Evolutionary conservation across 2,888 invertebrate species (phyloP), one percentile per base, ranked within the genome.

Genomic region (Dorcus parallelipipedus): DNA sequence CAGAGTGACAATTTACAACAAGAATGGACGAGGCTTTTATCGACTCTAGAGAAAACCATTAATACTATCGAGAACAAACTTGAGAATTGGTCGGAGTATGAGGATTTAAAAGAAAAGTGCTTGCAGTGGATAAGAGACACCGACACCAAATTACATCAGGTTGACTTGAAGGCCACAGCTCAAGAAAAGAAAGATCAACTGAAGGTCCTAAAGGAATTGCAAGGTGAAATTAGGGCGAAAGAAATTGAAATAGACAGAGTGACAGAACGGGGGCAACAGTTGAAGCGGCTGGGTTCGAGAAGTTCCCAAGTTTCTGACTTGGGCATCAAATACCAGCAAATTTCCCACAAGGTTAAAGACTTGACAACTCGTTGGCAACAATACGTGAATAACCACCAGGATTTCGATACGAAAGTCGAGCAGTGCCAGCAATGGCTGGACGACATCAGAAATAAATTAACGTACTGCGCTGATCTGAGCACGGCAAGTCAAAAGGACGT

Each of bases 81-180:
- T 50, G 88, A 90, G 69, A 92, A 93, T 71, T 97, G 96, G 96
- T 86, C 88, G 54, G 95, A 95, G 71, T 96, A 94, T 73, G 97
- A 97, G 74, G 83, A 84, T 17, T 81, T 92, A 71, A 91, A 92
- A 74, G 95, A 95, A 69, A 86, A 89, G 63, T 93, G 95, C 67
- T 81, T 92, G 57, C 79, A 84, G 38, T 97, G 96, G 96, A 87
- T 97, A 54, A 85, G 93, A 61, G 90, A 92, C 60, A 90, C 92
- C 0, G 96, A 97, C 69, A 90, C 87, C 17, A 89, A 89, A 74
- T 82, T 97, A 23, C 95, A 95, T 75, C 90, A 92, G 9, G 87
- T 96, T 7, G 94, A 95, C 69, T 81, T 94, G 96, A 97, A 92
- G 73, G 88, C 91, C 1, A 88, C 89, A 0, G 77, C 94, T 17